Base-by-base conservation (phyloP, 1,140 invertebrate species). In the Aculops lycopersici region DNA sequence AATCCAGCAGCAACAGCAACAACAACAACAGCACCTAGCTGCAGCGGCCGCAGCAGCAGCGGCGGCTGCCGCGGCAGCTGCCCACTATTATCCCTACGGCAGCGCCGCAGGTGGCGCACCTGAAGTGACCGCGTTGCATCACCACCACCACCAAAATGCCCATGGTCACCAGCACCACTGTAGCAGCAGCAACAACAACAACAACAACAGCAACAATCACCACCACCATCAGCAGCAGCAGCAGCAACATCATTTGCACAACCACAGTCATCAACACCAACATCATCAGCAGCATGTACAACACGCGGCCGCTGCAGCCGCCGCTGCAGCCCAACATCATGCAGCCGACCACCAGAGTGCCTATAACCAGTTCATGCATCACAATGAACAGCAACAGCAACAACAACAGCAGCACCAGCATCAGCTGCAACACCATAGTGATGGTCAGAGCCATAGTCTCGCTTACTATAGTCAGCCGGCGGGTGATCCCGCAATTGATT, bases 401-500 rank as follows among this genome's bases (percentile, higher is more conserved):
- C 24, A 31, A 8, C 8, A n/a, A 8, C n/a, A 31, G 8, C 8
- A 31, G 8, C 24, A 31, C n/a, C 24, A 31, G 24, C 24, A 31
- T 31, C 24, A 31, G n/a, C 24, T 8, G n/a, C 24, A 31, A 31
- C 24, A 31, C 24, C 24, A 31, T 31, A 8, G n/a, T 31, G 8
- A 31, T 31, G 8, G n/a, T 8, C 24, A 31, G 8, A 8, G 8
- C n/a, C 24, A 31, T 8, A 31, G n/a, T 31, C 24, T 8, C 4
- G 15, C 4, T 8, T 5, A 4, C 4, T n/a, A 4, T 16, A 8
- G 5, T 37, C 8, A 37, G 36, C 15, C 15, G 36, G 5, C 3
- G 47, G 51, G 35, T 50, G 43, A 49, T 49, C 3, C 35, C 19
- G 2, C 40, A 44, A 17, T 45, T 55, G 15, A 52, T 55, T 2